A percentile compares a stretch with the other conserved stretches of the same genome.
Evolutionary conservation across 2,888 invertebrate genomes (phyloP).

Genomic region (Caenorhabditis wallacei): DNA sequence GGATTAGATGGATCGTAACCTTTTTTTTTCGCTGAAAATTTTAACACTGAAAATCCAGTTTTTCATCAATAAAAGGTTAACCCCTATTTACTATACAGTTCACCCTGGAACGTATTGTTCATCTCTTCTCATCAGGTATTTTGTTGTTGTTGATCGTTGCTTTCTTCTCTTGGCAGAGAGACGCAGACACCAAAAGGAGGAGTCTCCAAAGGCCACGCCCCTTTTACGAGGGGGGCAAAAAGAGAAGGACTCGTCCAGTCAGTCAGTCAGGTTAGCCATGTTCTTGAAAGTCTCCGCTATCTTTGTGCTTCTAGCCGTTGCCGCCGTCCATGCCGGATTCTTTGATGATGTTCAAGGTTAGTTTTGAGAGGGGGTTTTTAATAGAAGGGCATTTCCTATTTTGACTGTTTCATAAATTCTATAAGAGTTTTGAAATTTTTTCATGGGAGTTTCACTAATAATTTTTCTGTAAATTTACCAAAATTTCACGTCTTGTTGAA

Average conservation of each 20-base stretch:
- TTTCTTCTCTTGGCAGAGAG: neutral
- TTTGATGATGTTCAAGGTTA: constrained; percentile 69
- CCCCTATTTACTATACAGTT: neutral
- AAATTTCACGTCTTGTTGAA: too few relatives aligned
- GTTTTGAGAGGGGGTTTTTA: neutral
- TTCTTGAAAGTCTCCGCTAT: constrained; percentile 48
- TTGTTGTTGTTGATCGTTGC: constrained; percentile 10
- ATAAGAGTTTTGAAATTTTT: too few relatives aligned
- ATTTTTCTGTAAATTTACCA: too few relatives aligned
- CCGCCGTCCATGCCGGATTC: constrained; percentile 61
- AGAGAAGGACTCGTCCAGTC: neutral
- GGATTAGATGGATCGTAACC: constrained; percentile 12
- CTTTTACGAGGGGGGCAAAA: too few relatives aligned
- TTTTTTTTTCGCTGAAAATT: neutral
- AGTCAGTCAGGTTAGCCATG: constrained; percentile 29
- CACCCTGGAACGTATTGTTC: constrained; percentile 17
- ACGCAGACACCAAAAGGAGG: constrained; percentile 17
- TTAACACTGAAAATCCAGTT: constrained; percentile 12
- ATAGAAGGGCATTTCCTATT: neutral
- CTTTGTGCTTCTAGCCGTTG: constrained; percentile 44
- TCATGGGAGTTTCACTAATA: too few relatives aligned
- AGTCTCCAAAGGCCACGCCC: constrained; percentile 33
- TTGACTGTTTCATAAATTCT: too few relatives aligned
- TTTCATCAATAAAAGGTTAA: neutral
- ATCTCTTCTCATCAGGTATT: neutral